Evolutionary conservation across 2,888 invertebrate genomes (phyloP), one percentile per base, ranked within the genome.

Genomic region (Eristalis pertinax): DNA sequence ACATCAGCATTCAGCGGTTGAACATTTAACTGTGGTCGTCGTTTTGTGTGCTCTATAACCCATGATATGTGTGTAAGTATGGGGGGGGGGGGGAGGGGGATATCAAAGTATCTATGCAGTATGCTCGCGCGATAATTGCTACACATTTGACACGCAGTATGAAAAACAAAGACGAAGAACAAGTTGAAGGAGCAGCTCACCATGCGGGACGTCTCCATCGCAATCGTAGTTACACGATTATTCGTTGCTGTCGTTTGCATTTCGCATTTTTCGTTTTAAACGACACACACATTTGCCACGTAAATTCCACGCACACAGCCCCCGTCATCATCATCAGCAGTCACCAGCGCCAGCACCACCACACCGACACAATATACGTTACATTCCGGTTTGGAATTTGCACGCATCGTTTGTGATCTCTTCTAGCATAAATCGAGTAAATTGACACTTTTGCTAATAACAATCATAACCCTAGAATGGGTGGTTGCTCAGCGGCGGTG

Each of bases 371-470:
- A 60, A 10, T 29, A 26, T 41, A 38, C 19, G 29, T 11, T 22
- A 24, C 38, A 68, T 83, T 69, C 68, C 43, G 72, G 84, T 76
- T 84, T 64, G 72, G 60, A 87, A 80, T 87, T 87, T 87, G 84
- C 87, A 87, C 87, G 87, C 84, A 87, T 80, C 87, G 87, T 87
- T 87, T 87, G 84, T 84, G 84, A 87, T 87, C 87, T 76, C 76
- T 87, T 87, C 84, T 80, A 80, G 80, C 77, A 81, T 80, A 73
- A 84, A 84, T 84, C 81, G 88, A 90, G 90, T 89, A 90, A 92
- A 91, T 91, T 92, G 91, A 91, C 91, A 91, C 91, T 91, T 91
- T 89, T 91, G 89, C 90, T 91, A 91, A 91, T 90, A 90, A 89
- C 87, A 87, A 87, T 84, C 79, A 87, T 72, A 87, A 79, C 79